Evolutionary conservation across 2,888 invertebrate genomes (phyloP).

Genomic region (Metallyticus violacea): DNA sequence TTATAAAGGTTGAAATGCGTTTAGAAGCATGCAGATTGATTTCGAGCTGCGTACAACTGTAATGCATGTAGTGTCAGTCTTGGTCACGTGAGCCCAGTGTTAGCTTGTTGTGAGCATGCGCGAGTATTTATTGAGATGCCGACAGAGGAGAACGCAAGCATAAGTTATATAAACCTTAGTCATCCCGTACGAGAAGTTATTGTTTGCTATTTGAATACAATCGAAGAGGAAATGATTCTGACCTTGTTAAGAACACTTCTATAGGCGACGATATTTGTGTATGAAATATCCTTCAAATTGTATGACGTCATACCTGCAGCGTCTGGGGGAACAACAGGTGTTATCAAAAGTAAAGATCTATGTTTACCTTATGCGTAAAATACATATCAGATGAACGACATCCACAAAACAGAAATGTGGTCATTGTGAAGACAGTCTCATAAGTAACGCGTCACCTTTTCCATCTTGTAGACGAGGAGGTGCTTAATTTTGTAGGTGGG

Average conservation of each 20-base stretch:
- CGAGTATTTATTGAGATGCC: neutral
- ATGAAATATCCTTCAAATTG: neutral
- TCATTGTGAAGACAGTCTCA: neutral
- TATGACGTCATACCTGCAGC: neutral
- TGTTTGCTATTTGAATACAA: slow-evolving; percentile 25
- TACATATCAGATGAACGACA: neutral
- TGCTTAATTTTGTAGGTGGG: neutral
- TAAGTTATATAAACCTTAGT: neutral
- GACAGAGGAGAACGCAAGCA: neutral
- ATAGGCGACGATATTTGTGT: neutral
- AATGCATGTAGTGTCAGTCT: neutral
- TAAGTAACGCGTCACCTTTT: neutral
- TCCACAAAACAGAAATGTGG: neutral
- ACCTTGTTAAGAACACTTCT: neutral
- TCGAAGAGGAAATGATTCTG: neutral
- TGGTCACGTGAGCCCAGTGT: too few relatives aligned
- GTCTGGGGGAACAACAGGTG: neutral
- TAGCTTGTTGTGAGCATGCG: neutral
- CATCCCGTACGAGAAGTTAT: neutral
- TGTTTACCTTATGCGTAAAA: neutral
- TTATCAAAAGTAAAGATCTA: neutral
- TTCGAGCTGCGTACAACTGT: too few relatives aligned
- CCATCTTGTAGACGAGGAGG: neutral
- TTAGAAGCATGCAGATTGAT: too few relatives aligned
- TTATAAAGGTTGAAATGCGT: too few relatives aligned